Evolutionary conservation across 2,888 invertebrate species (phyloP).

Genomic region (Agrotis ipsilon): DNA sequence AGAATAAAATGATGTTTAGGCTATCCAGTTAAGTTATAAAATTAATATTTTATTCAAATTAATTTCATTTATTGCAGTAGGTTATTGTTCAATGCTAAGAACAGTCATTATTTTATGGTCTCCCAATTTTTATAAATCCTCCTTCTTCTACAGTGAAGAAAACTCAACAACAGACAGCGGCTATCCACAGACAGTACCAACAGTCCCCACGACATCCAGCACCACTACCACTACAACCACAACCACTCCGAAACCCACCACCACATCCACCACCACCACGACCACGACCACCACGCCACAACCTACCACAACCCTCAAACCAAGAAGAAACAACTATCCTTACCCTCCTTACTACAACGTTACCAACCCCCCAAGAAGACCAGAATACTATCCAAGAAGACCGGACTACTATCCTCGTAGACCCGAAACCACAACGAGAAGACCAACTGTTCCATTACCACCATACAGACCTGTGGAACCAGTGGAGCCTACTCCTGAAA

Average conservation of each 20-base stretch:
- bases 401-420: constrained; percentile 54
- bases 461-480: constrained; percentile 33
- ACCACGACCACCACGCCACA: constrained; percentile 62
- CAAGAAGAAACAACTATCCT: constrained; percentile 55
- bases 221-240: constrained; percentile 51
- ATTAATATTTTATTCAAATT: too few relatives aligned
- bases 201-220: constrained; percentile 45
- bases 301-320: constrained; percentile 56
- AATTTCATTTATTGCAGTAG: too few relatives aligned
- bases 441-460: constrained; percentile 43
- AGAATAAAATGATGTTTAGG: too few relatives aligned
- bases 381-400: constrained; percentile 55
- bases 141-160: constrained; percentile 72
- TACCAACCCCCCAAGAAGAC: constrained; percentile 45
- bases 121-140: not conserved
- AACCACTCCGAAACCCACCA: constrained; percentile 58
- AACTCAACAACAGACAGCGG: constrained; percentile 65
- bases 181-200: constrained; percentile 53
- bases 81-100: too few relatives aligned
- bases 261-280: constrained; percentile 65
- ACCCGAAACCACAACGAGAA: constrained; percentile 58
- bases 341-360: constrained; percentile 49
- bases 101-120: too few relatives aligned
- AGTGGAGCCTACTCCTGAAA: constrained; percentile 23
- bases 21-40: too few relatives aligned